Evolutionary conservation across 2,888 invertebrate genomes (phyloP).

Genomic region (Diplazon laetatorius): DNA sequence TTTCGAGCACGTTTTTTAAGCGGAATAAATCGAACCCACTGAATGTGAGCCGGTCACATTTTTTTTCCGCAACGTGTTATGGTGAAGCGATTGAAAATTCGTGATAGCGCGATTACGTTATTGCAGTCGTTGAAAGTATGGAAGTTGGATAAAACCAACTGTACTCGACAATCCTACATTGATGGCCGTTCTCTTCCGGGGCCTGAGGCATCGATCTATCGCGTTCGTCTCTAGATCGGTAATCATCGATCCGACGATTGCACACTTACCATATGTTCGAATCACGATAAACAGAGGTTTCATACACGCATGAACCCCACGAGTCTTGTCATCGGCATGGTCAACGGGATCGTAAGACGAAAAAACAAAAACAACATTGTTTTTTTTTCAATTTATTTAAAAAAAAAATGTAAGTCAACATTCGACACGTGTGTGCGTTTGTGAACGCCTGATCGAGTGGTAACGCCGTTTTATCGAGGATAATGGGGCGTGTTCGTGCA

Average conservation of each 20-base stretch:
- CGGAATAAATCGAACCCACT: neutral
- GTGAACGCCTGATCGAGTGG: slow-evolving; percentile 32
- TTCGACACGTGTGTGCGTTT: slow-evolving; percentile 1
- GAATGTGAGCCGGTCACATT: no score
- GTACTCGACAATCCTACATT: neutral
- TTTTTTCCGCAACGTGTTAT: neutral
- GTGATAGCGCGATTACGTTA: neutral
- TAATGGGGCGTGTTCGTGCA: slow-evolving; percentile 12
- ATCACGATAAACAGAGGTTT: slow-evolving; percentile 18
- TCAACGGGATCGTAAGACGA: neutral
- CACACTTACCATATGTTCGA: neutral
- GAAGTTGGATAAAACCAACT: slow-evolving; percentile 2
- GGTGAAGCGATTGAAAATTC: neutral
- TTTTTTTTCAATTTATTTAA: no score
- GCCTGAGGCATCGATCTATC: slow-evolving; percentile 4
- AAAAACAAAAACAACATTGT: no score
- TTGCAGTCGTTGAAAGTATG: neutral
- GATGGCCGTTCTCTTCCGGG: slow-evolving; percentile 13
- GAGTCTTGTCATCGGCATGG: neutral
- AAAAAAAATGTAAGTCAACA: slow-evolving; percentile 9
- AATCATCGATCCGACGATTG: slow-evolving; percentile 33
- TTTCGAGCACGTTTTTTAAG: neutral
- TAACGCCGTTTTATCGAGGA: slow-evolving; percentile 1
- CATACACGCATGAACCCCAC: slow-evolving; percentile 6
- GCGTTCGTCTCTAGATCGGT: slow-evolving; percentile 27